Base-by-base conservation (phyloP, 2,888 invertebrate species). In the Scaptomyza tumidula region DNA sequence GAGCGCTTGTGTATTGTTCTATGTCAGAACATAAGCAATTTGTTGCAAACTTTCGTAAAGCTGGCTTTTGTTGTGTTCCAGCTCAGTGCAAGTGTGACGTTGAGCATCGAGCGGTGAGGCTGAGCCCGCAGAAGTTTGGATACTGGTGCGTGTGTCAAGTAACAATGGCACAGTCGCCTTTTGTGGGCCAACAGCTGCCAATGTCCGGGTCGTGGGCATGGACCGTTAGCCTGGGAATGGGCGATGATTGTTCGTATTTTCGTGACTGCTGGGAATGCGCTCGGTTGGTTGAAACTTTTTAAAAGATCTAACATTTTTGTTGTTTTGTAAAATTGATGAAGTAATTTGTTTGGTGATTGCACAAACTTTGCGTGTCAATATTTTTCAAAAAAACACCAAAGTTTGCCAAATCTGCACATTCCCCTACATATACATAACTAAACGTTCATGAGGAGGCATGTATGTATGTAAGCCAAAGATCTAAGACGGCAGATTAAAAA, bases 271-370 rank as follows among this genome's bases (percentile, higher is more conserved):
- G 43, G 31, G 37, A 55, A 35, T 35, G n/a, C 39, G 65, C 57
- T 59, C 39, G 65, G 62, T 53, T 61, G 61, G 66, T 54, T 55
- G 52, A 67, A 78, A 86, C 75, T 86, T 84, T 83, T 88, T 80
- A 86, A 84, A 78, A 86, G 80, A 88, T 86, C 83, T 73, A 80
- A 82, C 82, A 80, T 88, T 88, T 80, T 82, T 78, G 88, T 86
- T 84, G 88, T 82, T 84, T 78, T 82, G 86, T 86, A 88, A 88
- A 84, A 84, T 88, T 84, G 83, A 84, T 84, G 86, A 84, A 88
- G 86, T 84, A 84, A 84, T 88, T 84, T 86, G 83, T 86, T 88
- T 84, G 88, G 64, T 80, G 86, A 84, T 88, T 88, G 88, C 88
- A 86, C 71, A 84, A 84, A 88, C 86, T 84, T 84, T 84, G 86